These are phyloP conservation scores for Gnatocerus cornutus DNA, from an alignment of 2,888 invertebrate species.

Conservation along the genomic window DNA sequence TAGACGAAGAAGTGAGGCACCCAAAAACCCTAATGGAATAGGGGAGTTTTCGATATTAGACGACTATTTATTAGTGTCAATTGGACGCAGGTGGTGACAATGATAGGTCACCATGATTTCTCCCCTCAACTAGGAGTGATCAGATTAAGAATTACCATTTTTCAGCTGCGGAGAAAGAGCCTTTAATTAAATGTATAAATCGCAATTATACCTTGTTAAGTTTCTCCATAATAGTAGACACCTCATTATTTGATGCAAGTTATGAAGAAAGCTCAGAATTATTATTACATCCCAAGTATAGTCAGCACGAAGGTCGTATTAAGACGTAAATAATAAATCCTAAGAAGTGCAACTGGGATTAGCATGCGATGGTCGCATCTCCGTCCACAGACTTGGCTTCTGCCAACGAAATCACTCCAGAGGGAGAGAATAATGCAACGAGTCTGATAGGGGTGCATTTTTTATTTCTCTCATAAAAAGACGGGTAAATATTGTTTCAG, in stretches of 20 bases:
- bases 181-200: constrained; percentile 39
- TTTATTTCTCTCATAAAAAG: constrained; percentile 66
- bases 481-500: constrained; percentile 70
- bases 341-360: constrained; percentile 47
- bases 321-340: constrained; percentile 39
- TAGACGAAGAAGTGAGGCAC: constrained; percentile 52
- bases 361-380: constrained; percentile 54
- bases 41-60: constrained; percentile 44
- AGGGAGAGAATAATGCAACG: constrained; percentile 66
- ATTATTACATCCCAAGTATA: constrained; percentile 30
- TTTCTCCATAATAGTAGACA: constrained; percentile 29
- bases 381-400: constrained; percentile 54
- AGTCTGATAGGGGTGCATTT: constrained; percentile 67
- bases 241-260: constrained; percentile 35
- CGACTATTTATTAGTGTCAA: constrained; percentile 58
- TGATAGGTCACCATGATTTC: constrained; percentile 13
- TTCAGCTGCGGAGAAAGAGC: constrained; percentile 21
- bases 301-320: constrained; percentile 32
- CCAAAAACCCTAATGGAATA: constrained; percentile 58
- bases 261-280: constrained; percentile 37
- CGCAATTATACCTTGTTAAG: constrained; percentile 41
- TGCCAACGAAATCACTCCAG: constrained; percentile 53
- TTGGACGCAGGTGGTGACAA: constrained; percentile 32
- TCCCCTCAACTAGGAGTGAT: too few relatives aligned
- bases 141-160: constrained; percentile 11